phyloP scores from a whole-genome alignment of 2,888 invertebrate species.

The Trichopria drosophilae region DNA sequence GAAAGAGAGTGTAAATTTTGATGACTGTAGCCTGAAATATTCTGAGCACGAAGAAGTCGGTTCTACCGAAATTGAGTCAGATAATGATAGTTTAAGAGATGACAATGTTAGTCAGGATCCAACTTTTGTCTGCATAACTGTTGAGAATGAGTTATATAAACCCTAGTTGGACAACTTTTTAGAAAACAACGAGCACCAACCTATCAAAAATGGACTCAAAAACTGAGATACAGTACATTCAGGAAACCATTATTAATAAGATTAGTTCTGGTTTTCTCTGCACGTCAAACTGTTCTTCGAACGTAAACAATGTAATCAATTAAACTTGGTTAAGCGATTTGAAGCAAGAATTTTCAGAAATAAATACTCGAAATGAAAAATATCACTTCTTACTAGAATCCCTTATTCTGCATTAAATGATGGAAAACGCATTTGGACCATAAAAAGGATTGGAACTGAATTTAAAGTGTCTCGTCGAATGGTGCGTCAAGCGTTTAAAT shows the following conservation, averaged over 20 bases:
- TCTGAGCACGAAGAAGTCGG: too few relatives aligned
- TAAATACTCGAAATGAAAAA: constrained; percentile 3
- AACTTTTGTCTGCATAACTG: not conserved
- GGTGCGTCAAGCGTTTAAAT: constrained; percentile 6
- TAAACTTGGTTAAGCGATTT: too few relatives aligned
- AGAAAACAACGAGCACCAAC: constrained; percentile 1
- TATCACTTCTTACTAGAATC: constrained; percentile 4
- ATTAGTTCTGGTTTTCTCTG: not conserved
- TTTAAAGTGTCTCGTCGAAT: constrained; percentile 13
- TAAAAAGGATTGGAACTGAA: not conserved
- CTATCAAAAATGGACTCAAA: constrained; percentile 1
- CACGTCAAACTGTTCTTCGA: not conserved
- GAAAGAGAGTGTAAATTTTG: not conserved
- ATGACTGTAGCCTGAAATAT: too few relatives aligned
- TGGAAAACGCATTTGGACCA: constrained; percentile 6
- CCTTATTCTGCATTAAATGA: not conserved
- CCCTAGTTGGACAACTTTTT: not conserved
- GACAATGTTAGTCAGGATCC: not conserved
- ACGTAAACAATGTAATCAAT: not conserved
- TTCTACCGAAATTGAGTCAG: not conserved
- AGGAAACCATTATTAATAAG: constrained; percentile 5
- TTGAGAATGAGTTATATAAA: constrained; percentile 6
- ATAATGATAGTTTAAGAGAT: too few relatives aligned
- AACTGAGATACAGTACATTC: not conserved
- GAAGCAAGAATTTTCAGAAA: constrained; percentile 5